A percentile compares a stretch with the other conserved stretches of the same genome.
phyloP scores from a whole-genome alignment of 2,888 invertebrate species.

The Branchinecta sandiegonensis region DNA sequence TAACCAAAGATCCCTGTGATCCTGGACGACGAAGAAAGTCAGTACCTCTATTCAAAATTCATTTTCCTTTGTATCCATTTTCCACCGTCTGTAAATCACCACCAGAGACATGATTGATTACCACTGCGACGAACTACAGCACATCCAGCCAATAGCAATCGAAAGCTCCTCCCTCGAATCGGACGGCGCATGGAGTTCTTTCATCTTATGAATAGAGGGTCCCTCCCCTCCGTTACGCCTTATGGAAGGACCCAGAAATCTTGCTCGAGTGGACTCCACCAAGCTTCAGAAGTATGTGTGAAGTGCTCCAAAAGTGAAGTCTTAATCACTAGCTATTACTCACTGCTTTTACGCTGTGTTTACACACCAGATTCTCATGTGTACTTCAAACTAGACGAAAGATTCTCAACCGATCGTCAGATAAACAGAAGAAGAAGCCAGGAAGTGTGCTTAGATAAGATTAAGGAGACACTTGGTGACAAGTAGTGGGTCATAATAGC shows the following conservation, averaged over 20 bases:
- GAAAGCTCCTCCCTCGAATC: background rate
- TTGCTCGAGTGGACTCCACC: constrained; percentile 2
- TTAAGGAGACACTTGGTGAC: too few relatives aligned
- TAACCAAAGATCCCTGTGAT: too few relatives aligned
- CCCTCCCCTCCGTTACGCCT: constrained; percentile 12
- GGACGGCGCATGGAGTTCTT: background rate
- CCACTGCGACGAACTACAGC: background rate
- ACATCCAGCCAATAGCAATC: background rate
- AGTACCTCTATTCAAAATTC: too few relatives aligned
- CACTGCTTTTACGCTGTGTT: constrained; percentile 15
- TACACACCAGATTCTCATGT: constrained; percentile 14
- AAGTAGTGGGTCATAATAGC: too few relatives aligned
- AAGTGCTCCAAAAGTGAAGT: constrained; percentile 11
- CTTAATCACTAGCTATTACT: constrained; percentile 12
- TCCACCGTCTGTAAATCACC: background rate
- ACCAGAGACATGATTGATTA: constrained; percentile 7
- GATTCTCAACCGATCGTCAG: constrained; percentile 9
- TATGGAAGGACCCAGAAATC: background rate
- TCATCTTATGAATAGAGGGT: background rate
- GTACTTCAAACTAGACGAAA: constrained; percentile 7
- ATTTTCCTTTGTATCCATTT: too few relatives aligned
- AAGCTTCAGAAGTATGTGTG: constrained; percentile 13
- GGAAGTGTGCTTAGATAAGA: too few relatives aligned
- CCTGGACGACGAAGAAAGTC: too few relatives aligned
- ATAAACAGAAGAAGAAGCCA: background rate